These are phyloP conservation scores for Hydra vulgaris DNA, from an alignment of 30 jellyfish, hydroid and myxozoan species.

Conservation along the genomic window DNA sequence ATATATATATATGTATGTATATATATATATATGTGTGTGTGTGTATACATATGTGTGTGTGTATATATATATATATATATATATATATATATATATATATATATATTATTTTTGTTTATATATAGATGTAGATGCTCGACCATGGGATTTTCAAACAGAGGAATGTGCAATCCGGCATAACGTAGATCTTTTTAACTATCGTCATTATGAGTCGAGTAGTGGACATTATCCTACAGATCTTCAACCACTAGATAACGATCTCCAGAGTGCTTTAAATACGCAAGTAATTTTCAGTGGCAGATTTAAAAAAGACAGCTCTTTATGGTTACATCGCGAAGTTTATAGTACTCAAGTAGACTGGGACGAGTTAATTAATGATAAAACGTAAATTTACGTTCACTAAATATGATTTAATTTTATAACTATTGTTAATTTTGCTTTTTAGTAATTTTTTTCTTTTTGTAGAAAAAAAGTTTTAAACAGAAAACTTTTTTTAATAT, in stretches of 20 bases:
- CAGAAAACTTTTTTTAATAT: too few relatives aligned
- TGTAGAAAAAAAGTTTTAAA: too few relatives aligned
- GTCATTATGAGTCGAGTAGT: slow-evolving; percentile 92
- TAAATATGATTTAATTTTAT: too few relatives aligned
- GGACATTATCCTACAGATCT: slow-evolving; percentile 84
- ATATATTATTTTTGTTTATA: too few relatives aligned
- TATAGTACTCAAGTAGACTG: slow-evolving; percentile 54
- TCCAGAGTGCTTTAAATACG: slow-evolving; percentile 75
- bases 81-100: too few relatives aligned
- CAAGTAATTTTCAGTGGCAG: slow-evolving; percentile 48
- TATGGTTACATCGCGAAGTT: slow-evolving; percentile 82
- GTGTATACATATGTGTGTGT: neutral
- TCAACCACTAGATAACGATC: slow-evolving; percentile 88
- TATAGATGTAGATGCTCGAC: slow-evolving; percentile 90
- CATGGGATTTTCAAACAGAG: slow-evolving; percentile 98
- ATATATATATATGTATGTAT: neutral
- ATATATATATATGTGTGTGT: too few relatives aligned
- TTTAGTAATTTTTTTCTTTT: too few relatives aligned
- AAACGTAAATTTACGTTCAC: too few relatives aligned
- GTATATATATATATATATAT: too few relatives aligned
- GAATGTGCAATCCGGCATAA: slow-evolving; percentile 97
- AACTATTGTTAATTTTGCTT: too few relatives aligned
- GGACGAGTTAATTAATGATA: slow-evolving; percentile 63
- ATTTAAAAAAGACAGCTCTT: slow-evolving; percentile 57
- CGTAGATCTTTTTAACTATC: slow-evolving; percentile 88